phyloP scores from a whole-genome alignment of 2,797 vertebrate species.

The Alectoris magna region DNA sequence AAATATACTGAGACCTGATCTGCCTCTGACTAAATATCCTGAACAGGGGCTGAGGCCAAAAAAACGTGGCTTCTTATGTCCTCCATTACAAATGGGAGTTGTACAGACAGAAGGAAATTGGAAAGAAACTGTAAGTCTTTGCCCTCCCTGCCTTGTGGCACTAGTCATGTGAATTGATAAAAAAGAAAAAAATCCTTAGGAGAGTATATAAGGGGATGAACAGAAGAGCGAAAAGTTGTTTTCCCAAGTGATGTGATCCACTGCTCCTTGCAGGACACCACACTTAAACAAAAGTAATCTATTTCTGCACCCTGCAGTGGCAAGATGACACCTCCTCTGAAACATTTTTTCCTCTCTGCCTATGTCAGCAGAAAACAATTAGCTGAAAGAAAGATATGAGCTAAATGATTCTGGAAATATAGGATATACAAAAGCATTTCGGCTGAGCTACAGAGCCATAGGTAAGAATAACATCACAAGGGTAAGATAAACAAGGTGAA shows the following conservation, averaged over 20 bases:
- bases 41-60: background rate
- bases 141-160: fast-evolving
- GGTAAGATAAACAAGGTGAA: background rate
- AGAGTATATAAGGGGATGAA: background rate
- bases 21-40: background rate
- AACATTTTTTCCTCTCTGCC: background rate
- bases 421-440: background rate
- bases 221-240: background rate
- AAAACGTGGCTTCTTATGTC: background rate
- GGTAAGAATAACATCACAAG: fast-evolving
- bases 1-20: background rate
- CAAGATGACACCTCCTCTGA: background rate
- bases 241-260: background rate
- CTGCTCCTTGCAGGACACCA: background rate
- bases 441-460: background rate
- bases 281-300: background rate
- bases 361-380: background rate
- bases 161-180: background rate
- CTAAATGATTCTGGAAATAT: background rate
- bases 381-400: background rate
- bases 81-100: background rate
- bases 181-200: background rate
- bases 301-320: fast-evolving
- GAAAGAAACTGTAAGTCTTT: background rate
- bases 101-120: background rate